Evolutionary conservation across 2,113 vertebrate species (phyloP), one percentile per base, ranked within the genome.

Genomic region (Phrynocephalus versicolor): DNA sequence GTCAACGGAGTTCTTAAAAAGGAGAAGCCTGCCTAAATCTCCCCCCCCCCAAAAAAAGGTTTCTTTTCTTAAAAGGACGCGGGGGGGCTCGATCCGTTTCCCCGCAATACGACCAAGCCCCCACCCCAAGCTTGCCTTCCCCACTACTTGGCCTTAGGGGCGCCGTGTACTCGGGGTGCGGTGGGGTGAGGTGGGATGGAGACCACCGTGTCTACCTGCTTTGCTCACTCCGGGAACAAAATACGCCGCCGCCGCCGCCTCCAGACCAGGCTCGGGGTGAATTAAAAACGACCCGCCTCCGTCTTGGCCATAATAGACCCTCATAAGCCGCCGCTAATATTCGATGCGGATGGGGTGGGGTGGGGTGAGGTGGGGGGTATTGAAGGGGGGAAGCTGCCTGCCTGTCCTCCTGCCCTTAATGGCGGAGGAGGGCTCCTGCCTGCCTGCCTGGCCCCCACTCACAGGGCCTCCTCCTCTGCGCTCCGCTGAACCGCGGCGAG

Each of bases 201-300:
- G 12, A 72, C 62, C 79, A 62, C 83, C 69, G 73, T 75, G 84
- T 85, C 82, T 84, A 33, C 64, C 79, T 70, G 79, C 45, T 23
- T 7, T 51, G 30, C 57, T 64, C 70, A 23, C 8, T 41, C 23
- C 3, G 62, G 25, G 12, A 57, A 8, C 15, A 35, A 23, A 18
- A 33, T 30, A 7, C 12, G 27, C 70, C 81, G 27, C 69, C 12
- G 27, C 70, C 81, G 27, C 69, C 81, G 21, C 15, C 6, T 60
- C 76, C 75, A 1, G 6, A 23, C 76, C 35, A 78, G 76, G 21
- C 21, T 69, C 39, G 51, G 33, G 62, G 15, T 19, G 62, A 69
- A n/a, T 30, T 13, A 33, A 70, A n/a, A 57, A 69, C 45, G 2
- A 30, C 62, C 62, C 30, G 39, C 18, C 60, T 76, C 23, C 25